Percentiles rank a stretch among this genome's conserved stretches.
These are phyloP conservation scores for Rachycentron canadum DNA, from an alignment of 2,797 vertebrate species.

Conservation along the genomic window DNA sequence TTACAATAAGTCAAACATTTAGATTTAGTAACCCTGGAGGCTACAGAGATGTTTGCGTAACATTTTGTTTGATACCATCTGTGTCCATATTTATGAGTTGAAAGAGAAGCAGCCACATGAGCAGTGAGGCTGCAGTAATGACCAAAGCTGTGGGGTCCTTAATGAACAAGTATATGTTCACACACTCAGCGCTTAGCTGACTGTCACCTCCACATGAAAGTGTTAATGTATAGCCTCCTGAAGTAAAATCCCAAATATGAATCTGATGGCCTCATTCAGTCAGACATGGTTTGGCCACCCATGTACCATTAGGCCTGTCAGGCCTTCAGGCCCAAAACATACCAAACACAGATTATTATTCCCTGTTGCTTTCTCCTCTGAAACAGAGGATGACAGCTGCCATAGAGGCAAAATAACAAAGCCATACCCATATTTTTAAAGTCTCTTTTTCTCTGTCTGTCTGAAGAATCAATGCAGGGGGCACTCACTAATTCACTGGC, in stretches of 20 bases:
- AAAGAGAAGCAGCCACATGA: conserved; percentile 49
- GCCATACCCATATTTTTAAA: conserved; percentile 47
- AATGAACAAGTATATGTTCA: conserved; percentile 45
- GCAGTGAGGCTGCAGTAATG: conserved; percentile 51
- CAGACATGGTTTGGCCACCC: conserved; percentile 71
- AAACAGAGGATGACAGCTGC: conserved; percentile 74
- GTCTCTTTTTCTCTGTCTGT: conserved; percentile 13
- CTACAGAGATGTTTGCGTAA: conserved; percentile 71
- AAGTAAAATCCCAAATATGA: conserved; percentile 62
- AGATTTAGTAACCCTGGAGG: conserved; percentile 72
- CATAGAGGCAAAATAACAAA: conserved; percentile 63
- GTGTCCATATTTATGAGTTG: conserved; percentile 66
- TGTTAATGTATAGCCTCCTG: conserved; percentile 53
- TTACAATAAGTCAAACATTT: conserved; percentile 61
- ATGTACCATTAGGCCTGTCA: conserved; percentile 71
- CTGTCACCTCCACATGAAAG: conserved; percentile 28
- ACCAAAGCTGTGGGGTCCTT: conserved; percentile 21
- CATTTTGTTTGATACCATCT: conserved; percentile 78
- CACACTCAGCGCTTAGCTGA: conserved; percentile 22
- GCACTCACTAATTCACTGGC: conserved; percentile 31
- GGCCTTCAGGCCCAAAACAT: conserved; percentile 71
- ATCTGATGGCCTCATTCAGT: conserved; percentile 79
- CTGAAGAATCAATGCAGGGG: conserved; percentile 13
- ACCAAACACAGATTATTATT: conserved; percentile 70
- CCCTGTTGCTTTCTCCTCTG: conserved; percentile 58